Evolutionary conservation across 2,888 invertebrate genomes (phyloP).

Genomic region (Idaea biselata): DNA sequence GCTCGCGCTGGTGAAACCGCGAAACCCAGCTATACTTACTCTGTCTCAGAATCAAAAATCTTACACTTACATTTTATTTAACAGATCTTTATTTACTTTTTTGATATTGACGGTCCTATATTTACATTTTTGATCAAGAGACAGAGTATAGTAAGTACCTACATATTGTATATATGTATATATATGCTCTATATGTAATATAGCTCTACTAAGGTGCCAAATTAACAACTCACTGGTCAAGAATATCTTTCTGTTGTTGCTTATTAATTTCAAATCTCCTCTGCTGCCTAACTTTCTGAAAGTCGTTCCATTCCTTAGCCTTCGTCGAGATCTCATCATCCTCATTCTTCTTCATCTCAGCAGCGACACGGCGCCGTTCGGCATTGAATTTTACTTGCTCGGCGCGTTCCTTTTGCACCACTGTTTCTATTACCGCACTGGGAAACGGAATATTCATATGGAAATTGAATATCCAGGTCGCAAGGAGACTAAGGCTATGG

Average conservation of each 20-base stretch:
- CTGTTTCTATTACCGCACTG: constrained; percentile 71
- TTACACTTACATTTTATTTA: too few species aligned
- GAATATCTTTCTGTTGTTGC: constrained; percentile 58
- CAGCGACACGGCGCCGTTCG: constrained; percentile 48
- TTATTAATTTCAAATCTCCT: constrained; percentile 57
- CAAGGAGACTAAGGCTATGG: too few species aligned
- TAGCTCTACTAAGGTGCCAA: background rate
- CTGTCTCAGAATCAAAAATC: too few species aligned
- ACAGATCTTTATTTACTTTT: too few species aligned
- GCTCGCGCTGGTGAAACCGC: too few species aligned
- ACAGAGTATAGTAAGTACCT: too few species aligned
- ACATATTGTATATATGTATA: too few species aligned
- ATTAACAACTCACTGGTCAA: constrained; percentile 56
- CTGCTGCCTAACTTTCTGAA: constrained; percentile 39
- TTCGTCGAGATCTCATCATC: constrained; percentile 54
- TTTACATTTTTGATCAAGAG: too few species aligned
- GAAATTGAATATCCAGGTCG: too few species aligned
- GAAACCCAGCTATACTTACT: too few species aligned
- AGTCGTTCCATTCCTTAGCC: constrained; percentile 61
- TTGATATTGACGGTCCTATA: too few species aligned
- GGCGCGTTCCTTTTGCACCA: constrained; percentile 62
- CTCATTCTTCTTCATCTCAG: constrained; percentile 46
- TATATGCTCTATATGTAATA: background rate
- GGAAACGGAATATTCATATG: constrained; percentile 8
- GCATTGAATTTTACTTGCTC: constrained; percentile 63